Base-by-base conservation (phyloP, 1,140 invertebrate genomes). In the Drosophila hydei region DNA sequence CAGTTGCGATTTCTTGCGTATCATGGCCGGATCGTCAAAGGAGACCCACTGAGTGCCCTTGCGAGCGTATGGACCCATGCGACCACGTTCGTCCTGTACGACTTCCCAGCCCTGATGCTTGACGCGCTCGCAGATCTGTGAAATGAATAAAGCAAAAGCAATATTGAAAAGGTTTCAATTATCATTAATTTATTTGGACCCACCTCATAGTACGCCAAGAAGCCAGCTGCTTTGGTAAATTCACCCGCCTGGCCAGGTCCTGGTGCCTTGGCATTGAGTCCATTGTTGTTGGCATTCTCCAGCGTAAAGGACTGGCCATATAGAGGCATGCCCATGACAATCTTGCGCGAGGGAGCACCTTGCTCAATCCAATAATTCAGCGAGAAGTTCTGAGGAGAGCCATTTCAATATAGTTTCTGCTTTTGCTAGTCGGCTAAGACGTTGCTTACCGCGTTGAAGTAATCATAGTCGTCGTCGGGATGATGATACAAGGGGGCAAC, bases 241-340 rank as follows among this genome's bases (percentile, higher is more conserved):
- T 96, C 94, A 6, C 97, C 97, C 8, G 95, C 94, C 69, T 94
- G 93, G 1, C 97, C 96, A 14, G 95, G 94, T 8, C 94, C 94
- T 21, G 95, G 93, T 0, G 96, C 96, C 18, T 95, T 94, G 0
- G 95, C 93, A 83, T 97, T 96, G 1, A 97, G 88, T 0, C 94
- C 95, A 76, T 95, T 93, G 12, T 94, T 93, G 12, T 92, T 93
- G 7, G 92, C 88, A 77, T 92, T 92, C 30, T 92, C 91, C 16
- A 96, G 89, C 0, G 95, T 94, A 81, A 98, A 98, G 1, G 96
- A 95, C 89, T 97, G 96, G 0, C 97, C 97, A 87, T 98, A 98
- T n/a, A 97, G 90, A 1, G 97, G 97, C 94, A 98, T 96, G 52
- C 97, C 97, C 94, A 98, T 95, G 0, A 97, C 94, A 12, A 98